A percentile compares a stretch with the other conserved stretches of the same genome.
Evolutionary conservation across 2,113 vertebrate species (phyloP).

Genomic region (Paramormyrops kingsleyae): DNA sequence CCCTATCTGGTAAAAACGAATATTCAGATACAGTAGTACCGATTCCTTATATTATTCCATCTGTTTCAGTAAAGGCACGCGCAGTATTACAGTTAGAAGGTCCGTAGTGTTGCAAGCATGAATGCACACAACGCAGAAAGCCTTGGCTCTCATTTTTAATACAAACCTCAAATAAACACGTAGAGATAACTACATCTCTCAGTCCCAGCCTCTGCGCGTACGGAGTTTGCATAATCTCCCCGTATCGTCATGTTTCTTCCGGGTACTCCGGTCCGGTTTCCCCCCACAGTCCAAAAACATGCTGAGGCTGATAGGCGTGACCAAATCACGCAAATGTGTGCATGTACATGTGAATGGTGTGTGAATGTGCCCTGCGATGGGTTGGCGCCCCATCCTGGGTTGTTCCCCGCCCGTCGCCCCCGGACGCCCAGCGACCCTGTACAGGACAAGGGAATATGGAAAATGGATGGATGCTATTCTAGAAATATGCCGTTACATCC

Average conservation of each 20-base stretch:
- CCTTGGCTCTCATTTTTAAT: not conserved
- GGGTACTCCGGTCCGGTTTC: not conserved
- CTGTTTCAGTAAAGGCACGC: not conserved
- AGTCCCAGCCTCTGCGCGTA: not conserved
- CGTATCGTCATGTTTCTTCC: not conserved
- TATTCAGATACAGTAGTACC: not conserved
- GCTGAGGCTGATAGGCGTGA: not conserved
- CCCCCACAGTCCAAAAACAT: not conserved
- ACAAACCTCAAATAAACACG: not conserved
- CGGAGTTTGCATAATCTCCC: not conserved
- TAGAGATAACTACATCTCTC: not conserved
- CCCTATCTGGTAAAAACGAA: not conserved
- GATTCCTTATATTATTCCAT: not conserved
- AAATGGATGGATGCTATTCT: not conserved
- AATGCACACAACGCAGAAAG: not conserved
- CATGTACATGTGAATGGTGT: not conserved
- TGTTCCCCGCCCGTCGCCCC: not conserved
- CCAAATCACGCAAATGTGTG: not conserved
- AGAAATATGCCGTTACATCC: not conserved
- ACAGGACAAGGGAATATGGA: not conserved
- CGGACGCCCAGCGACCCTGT: not conserved
- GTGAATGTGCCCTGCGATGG: not conserved
- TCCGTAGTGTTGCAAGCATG: not conserved
- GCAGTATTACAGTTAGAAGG: not conserved
- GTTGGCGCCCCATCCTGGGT: not conserved